These are phyloP conservation scores for Watersipora subatra DNA, from an alignment of 1,140 invertebrate genomes.

Conservation along the genomic window DNA sequence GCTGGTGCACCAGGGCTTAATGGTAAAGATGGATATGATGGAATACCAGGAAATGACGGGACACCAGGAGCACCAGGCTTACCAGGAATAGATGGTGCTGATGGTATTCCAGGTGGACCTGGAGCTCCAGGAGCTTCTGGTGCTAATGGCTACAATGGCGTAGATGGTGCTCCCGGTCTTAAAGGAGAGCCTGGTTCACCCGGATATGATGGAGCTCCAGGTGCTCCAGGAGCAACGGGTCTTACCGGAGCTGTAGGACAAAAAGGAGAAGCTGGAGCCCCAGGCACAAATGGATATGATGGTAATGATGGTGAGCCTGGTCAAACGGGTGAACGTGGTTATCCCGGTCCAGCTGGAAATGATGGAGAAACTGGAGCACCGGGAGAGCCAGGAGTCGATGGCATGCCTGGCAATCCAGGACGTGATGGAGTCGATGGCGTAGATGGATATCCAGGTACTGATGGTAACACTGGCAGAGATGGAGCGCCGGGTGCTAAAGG, in stretches of 20 bases:
- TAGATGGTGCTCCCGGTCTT: neutral
- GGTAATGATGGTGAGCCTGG: neutral
- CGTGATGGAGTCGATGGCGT: neutral
- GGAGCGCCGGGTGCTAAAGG: slow-evolving; percentile 3
- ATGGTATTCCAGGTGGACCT: neutral
- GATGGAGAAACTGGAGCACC: neutral
- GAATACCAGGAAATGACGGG: neutral
- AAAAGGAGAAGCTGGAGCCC: slow-evolving; percentile 7
- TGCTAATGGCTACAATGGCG: neutral
- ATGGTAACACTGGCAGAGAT: neutral
- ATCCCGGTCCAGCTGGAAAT: neutral
- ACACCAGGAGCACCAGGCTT: neutral
- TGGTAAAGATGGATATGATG: neutral
- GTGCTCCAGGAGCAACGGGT: slow-evolving; percentile 11
- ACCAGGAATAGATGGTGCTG: neutral
- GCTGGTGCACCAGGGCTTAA: neutral
- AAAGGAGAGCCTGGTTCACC: neutral
- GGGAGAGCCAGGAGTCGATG: neutral
- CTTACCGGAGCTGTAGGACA: slow-evolving; percentile 5
- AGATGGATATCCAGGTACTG: neutral
- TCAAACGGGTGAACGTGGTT: slow-evolving; percentile 1
- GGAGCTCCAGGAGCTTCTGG: neutral
- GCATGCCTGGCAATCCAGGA: neutral
- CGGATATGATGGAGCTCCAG: slow-evolving; percentile 6
- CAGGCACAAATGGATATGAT: slow-evolving; percentile 4